phyloP scores from a whole-genome alignment of 2,797 vertebrate species.

The Alcedo atthis region DNA sequence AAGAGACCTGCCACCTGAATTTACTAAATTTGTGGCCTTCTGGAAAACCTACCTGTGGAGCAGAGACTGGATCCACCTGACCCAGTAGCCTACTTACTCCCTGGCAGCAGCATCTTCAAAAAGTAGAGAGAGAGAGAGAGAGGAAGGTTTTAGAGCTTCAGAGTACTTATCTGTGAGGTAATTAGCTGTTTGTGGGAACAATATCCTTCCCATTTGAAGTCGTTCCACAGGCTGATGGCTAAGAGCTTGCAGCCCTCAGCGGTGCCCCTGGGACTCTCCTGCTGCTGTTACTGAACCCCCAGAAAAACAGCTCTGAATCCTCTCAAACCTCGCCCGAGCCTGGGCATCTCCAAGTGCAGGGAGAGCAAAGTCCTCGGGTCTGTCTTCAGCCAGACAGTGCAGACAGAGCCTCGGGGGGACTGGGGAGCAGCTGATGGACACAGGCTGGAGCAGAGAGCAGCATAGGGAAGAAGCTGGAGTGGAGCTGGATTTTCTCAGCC shows the following conservation, averaged over 20 bases:
- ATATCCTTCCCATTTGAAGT: constrained; percentile 7
- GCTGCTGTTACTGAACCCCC: background rate
- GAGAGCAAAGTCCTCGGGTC: background rate
- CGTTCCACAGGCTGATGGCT: constrained; percentile 5
- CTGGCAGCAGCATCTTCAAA: background rate
- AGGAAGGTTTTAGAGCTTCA: background rate
- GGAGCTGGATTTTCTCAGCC: constrained; percentile 25
- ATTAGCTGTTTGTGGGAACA: constrained; percentile 19
- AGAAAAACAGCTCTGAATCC: constrained; percentile 1
- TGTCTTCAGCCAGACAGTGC: background rate
- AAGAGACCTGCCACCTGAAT: background rate
- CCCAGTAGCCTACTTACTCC: constrained; percentile 6
- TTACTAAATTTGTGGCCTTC: background rate
- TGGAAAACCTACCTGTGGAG: background rate
- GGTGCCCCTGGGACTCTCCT: background rate
- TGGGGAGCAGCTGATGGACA: background rate
- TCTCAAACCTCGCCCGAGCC: background rate
- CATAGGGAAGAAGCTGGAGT: background rate
- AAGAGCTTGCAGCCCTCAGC: background rate
- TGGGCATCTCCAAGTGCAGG: background rate
- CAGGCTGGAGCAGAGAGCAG: background rate
- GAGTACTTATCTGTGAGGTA: background rate
- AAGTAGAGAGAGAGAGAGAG: background rate
- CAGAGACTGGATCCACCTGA: background rate
- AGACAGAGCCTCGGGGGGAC: background rate